Conservation (phyloP, 2,113 vertebrate genomes). For the Thalassarche chlororhynchos region DNA sequence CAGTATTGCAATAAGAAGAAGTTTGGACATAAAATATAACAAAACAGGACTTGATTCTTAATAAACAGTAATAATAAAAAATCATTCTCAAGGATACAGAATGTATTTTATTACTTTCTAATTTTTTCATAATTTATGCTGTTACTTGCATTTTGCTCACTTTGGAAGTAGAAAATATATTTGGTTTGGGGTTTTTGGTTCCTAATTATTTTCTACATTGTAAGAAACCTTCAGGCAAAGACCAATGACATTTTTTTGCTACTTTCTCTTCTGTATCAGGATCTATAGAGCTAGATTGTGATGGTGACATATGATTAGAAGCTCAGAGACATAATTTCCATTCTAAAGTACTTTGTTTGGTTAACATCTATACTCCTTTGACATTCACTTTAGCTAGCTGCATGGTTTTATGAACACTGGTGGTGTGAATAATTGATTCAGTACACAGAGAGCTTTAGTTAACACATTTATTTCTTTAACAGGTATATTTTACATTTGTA, state of each 20-base stretch:
- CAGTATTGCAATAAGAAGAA: neutral
- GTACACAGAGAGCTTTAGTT: neutral
- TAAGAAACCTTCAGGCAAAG: neutral
- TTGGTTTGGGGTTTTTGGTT: fast-evolving
- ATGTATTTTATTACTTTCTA: neutral
- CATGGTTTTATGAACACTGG: neutral
- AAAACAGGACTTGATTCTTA: neutral
- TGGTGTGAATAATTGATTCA: neutral
- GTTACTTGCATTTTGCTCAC: neutral
- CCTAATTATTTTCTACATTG: neutral
- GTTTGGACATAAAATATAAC: neutral
- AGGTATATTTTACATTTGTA: neutral
- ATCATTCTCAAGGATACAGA: neutral
- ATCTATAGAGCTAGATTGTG: neutral
- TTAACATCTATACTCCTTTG: neutral
- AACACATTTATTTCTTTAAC: neutral
- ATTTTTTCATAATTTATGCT: neutral
- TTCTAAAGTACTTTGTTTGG: neutral
- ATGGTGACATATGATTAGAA: neutral
- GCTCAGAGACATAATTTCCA: neutral
- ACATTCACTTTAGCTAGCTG: neutral
- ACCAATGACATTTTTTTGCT: neutral
- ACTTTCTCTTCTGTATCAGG: neutral
- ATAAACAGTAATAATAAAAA: neutral
- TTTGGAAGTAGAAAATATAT: neutral